These are phyloP conservation scores for Choristoneura fumiferana DNA, from an alignment of 1,140 invertebrate species.

Conservation along the genomic window DNA sequence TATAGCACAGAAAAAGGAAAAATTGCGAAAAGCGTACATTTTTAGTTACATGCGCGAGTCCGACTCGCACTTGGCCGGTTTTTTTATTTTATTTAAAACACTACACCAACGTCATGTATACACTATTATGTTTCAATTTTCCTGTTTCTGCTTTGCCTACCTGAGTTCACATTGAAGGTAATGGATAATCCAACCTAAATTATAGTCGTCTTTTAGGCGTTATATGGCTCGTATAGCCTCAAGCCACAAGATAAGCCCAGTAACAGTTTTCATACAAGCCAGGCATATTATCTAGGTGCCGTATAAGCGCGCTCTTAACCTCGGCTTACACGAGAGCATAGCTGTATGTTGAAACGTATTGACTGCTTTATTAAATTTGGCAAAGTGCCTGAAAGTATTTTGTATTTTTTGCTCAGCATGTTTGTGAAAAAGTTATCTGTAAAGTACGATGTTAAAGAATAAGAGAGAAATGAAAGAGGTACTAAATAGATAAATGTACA, in stretches of 20 bases:
- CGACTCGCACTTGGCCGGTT: no score
- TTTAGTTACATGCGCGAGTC: no score
- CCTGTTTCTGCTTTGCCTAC: no score
- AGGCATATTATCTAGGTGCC: not conserved
- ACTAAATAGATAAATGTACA: no score
- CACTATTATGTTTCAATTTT: no score
- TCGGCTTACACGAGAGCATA: slow-evolving; percentile 3
- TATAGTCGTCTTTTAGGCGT: not conserved
- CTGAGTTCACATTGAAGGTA: not conserved
- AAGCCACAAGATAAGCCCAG: slow-evolving; percentile 14
- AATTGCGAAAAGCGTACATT: no score
- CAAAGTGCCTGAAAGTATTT: slow-evolving; percentile 18
- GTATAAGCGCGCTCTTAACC: not conserved
- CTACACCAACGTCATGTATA: no score
- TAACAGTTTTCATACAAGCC: slow-evolving; percentile 13
- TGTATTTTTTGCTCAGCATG: slow-evolving; percentile 13
- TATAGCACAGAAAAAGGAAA: no score
- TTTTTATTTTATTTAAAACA: no score
- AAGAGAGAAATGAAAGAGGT: no score
- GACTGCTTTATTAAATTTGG: slow-evolving; percentile 19
- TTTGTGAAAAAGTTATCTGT: not conserved
- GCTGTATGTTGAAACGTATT: slow-evolving; percentile 8
- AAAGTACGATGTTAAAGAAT: no score
- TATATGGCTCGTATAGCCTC: slow-evolving; percentile 12
- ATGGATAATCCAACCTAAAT: slow-evolving; percentile 7